Evolutionary conservation across 1,140 invertebrate genomes (phyloP).

Genomic region (Parasteatoda tepidariorum): DNA sequence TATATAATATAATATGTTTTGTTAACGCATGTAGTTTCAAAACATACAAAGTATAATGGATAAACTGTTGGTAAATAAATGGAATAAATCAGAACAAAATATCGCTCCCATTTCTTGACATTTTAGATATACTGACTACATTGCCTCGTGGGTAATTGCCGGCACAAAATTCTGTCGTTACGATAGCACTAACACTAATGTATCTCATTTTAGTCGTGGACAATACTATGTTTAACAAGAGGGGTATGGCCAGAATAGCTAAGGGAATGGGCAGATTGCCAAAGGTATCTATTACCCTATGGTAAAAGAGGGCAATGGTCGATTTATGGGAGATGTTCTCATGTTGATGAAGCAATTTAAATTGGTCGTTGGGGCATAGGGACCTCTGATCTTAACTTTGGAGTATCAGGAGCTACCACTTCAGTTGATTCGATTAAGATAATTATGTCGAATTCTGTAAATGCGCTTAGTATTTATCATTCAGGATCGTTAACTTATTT

Average conservation of each 20-base stretch:
- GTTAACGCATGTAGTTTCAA: too few species aligned
- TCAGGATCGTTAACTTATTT: too few species aligned
- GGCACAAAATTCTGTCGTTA: slow-evolving; percentile 11
- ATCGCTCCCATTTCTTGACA: too few species aligned
- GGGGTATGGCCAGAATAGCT: background rate
- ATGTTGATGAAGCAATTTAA: slow-evolving; percentile 8
- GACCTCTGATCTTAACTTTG: slow-evolving; percentile 2
- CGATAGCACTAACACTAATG: slow-evolving; percentile 2
- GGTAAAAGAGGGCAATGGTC: slow-evolving; percentile 13
- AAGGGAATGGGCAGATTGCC: slow-evolving; percentile 48
- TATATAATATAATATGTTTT: too few species aligned
- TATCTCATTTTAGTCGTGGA: slow-evolving; percentile 32
- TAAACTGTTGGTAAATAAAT: too few species aligned
- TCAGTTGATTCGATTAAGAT: background rate
- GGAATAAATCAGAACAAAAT: too few species aligned
- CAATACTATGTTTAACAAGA: slow-evolving; percentile 7
- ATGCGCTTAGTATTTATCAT: background rate
- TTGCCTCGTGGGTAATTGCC: slow-evolving; percentile 24
- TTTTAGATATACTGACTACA: too few species aligned
- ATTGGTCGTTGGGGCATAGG: background rate
- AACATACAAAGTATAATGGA: too few species aligned
- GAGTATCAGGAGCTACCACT: background rate
- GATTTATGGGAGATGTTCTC: background rate
- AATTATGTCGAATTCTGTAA: background rate
- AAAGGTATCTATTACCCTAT: slow-evolving; percentile 7